These are phyloP conservation scores for Griposia aprilina DNA, from an alignment of 2,888 invertebrate species.

Conservation along the genomic window DNA sequence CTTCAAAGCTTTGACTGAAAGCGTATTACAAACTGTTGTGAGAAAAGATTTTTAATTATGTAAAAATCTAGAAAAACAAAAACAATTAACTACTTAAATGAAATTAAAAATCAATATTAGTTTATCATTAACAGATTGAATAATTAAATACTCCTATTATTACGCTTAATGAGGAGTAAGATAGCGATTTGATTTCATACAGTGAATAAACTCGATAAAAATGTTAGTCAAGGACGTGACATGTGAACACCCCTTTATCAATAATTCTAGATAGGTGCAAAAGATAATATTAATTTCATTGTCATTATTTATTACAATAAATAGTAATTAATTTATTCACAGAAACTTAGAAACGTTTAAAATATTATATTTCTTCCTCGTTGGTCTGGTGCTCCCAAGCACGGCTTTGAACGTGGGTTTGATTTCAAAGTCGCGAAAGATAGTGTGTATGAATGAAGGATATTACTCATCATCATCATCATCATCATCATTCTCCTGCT, in stretches of 20 bases:
- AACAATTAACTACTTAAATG: not conserved
- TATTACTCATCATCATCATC: not conserved
- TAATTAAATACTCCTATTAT: not conserved
- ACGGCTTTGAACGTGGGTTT: not conserved
- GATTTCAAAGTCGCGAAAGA: not conserved
- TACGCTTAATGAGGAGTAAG: not conserved
- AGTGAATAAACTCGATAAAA: not conserved
- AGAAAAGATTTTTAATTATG: not conserved
- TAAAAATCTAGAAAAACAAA: not conserved
- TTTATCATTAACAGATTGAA: not conserved
- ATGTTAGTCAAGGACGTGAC: not conserved
- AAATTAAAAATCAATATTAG: not conserved
- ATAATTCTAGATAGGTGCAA: slow-evolving; percentile 14
- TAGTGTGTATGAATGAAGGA: not conserved
- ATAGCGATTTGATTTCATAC: not conserved
- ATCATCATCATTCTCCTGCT: not conserved
- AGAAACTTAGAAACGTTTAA: not conserved
- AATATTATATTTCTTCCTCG: not conserved
- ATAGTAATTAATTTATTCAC: not conserved
- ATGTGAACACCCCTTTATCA: slow-evolving; percentile 15
- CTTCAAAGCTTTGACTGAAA: not conserved
- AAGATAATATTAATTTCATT: slow-evolving; percentile 25
- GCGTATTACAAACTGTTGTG: not conserved
- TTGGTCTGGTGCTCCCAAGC: not conserved
- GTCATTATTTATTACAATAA: not conserved